A percentile compares a stretch with the other conserved stretches of the same genome.
Conservation (phyloP, 2,888 invertebrate genomes). For the Andrena fulva region DNA sequence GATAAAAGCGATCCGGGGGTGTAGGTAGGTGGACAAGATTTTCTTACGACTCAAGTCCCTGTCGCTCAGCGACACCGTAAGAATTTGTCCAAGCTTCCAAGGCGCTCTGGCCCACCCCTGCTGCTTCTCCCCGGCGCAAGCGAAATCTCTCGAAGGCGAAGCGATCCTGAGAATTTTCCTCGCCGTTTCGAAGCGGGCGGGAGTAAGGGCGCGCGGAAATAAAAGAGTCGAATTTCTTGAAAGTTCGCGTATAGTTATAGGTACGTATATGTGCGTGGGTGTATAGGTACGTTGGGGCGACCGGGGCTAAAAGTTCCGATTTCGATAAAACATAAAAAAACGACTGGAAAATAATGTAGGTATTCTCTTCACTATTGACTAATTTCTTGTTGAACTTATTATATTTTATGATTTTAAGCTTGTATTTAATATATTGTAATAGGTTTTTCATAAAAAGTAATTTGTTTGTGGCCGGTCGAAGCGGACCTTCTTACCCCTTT, state of each 20-base stretch:
- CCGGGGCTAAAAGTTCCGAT: too few relatives aligned
- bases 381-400: too few relatives aligned
- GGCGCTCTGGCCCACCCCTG: constrained; percentile 54
- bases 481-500: too few relatives aligned
- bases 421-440: too few relatives aligned
- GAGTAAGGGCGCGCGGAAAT: constrained; percentile 69
- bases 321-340: too few relatives aligned
- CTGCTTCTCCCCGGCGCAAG: constrained; percentile 54
- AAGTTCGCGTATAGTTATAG: constrained; percentile 66
- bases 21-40: constrained; percentile 49
- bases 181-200: constrained; percentile 47
- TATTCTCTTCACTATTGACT: too few relatives aligned
- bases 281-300: neutral
- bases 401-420: too few relatives aligned
- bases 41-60: constrained; percentile 51
- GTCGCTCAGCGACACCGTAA: constrained; percentile 59
- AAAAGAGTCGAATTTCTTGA: constrained; percentile 77
- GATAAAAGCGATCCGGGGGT: constrained; percentile 49
- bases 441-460: too few relatives aligned
- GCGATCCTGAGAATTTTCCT: constrained; percentile 77
- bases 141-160: constrained; percentile 72
- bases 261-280: neutral
- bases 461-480: too few relatives aligned
- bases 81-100: constrained; percentile 69
- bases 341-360: too few relatives aligned